A percentile compares a stretch with the other conserved stretches of the same genome.
These are phyloP conservation scores for Peromyscus eremicus DNA, from an alignment of 2,797 vertebrate species.

Conservation along the genomic window DNA sequence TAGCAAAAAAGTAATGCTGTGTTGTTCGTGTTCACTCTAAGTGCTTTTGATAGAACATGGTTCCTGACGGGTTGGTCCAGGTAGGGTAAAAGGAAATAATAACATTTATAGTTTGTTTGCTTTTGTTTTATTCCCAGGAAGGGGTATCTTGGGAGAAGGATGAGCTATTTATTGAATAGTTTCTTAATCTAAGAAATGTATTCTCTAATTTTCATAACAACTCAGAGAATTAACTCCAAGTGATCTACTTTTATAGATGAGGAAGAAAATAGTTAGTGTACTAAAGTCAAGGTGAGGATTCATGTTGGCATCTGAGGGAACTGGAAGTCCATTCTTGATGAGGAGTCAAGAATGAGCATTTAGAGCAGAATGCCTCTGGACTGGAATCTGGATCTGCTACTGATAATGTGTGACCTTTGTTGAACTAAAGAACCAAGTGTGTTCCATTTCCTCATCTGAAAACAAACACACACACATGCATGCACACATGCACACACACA, in stretches of 20 bases:
- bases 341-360: background rate
- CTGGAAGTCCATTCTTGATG: background rate
- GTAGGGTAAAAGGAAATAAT: slow-evolving; percentile 28
- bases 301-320: background rate
- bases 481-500: background rate
- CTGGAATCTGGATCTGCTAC: slow-evolving; percentile 7
- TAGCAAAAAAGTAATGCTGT: slow-evolving; percentile 11
- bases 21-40: slow-evolving; percentile 63
- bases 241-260: slow-evolving; percentile 32
- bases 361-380: background rate
- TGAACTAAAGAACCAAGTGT: background rate
- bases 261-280: slow-evolving; percentile 13
- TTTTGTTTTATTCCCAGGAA: background rate
- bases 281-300: background rate
- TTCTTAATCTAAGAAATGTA: slow-evolving; percentile 13
- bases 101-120: background rate
- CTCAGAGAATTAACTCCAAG: background rate
- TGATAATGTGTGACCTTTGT: background rate
- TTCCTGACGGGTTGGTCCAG: slow-evolving; percentile 8
- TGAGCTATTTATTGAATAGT: background rate
- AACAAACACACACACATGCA: background rate
- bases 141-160: background rate
- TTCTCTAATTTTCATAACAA: slow-evolving; percentile 36
- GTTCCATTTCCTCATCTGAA: slow-evolving; percentile 14
- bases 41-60: slow-evolving; percentile 41